Evolutionary conservation across 35 echinoderm and acorn worm species (phyloP).

Genomic region (Chiridota heheva): DNA sequence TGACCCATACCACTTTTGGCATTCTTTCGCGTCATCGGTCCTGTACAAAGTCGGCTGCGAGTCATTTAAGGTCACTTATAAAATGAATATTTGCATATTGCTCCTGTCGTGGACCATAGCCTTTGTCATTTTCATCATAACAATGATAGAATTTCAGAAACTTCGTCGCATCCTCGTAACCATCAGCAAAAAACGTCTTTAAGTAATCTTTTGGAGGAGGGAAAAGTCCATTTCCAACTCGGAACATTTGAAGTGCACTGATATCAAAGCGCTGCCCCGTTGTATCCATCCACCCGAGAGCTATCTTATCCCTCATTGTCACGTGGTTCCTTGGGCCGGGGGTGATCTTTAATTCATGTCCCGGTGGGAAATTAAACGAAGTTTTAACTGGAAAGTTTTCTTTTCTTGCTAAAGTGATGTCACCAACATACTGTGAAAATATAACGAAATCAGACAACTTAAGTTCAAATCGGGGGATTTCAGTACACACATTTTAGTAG

Average conservation of each 20-base stretch:
- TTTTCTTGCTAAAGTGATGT: conserved; percentile 51
- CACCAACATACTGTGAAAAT: conserved; percentile 49
- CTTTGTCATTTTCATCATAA: conserved; percentile 68
- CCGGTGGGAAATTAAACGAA: conserved; percentile 47
- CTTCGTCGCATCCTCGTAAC: conserved; percentile 77
- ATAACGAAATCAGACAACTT: background rate
- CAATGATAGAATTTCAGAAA: conserved; percentile 85
- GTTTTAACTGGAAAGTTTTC: conserved; percentile 56
- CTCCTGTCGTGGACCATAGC: conserved; percentile 41
- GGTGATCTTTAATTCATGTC: conserved; percentile 60
- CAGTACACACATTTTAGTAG: no score
- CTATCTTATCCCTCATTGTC: conserved; percentile 84
- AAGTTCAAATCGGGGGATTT: no score
- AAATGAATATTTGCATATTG: conserved; percentile 70
- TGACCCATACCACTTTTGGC: no score
- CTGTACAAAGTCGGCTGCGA: no score
- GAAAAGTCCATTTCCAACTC: conserved; percentile 72
- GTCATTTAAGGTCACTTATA: conserved; percentile 59
- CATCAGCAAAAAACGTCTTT: conserved; percentile 65
- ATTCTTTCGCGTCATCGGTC: no score
- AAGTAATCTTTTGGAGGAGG: conserved; percentile 74
- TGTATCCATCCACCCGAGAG: conserved; percentile 81
- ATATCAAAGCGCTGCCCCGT: conserved; percentile 87
- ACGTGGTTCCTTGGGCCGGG: conserved; percentile 66
- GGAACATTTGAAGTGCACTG: conserved; percentile 80